Conservation (phyloP, 2,888 invertebrate species). For the Sthenelais limicola region DNA sequence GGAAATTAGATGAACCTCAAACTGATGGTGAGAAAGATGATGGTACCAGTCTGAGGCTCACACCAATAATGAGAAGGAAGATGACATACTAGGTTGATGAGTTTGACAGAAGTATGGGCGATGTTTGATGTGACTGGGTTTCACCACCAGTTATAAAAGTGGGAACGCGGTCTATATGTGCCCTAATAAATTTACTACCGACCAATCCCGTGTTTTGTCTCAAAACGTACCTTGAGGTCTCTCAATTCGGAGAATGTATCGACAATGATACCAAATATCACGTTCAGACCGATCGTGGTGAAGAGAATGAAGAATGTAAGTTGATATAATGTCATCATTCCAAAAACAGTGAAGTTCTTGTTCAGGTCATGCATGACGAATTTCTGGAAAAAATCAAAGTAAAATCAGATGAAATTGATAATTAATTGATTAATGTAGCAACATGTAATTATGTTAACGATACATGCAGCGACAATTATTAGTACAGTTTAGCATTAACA, state of each 20-base stretch:
- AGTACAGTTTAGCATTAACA: not conserved
- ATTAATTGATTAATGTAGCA: not conserved
- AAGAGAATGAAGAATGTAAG: constrained; percentile 44
- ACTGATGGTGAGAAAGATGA: too few species aligned
- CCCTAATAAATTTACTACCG: too few species aligned
- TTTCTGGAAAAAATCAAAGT: not conserved
- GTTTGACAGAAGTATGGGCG: too few species aligned
- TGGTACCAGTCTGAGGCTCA: too few species aligned
- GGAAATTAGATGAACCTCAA: too few species aligned
- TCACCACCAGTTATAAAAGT: too few species aligned
- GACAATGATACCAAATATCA: constrained; percentile 44
- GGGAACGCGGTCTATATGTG: too few species aligned
- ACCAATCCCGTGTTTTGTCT: too few species aligned
- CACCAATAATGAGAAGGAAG: too few species aligned
- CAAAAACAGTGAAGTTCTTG: constrained; percentile 18
- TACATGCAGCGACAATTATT: not conserved
- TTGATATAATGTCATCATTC: constrained; percentile 34
- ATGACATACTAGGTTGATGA: too few species aligned
- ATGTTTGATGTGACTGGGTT: too few species aligned
- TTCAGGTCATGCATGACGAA: not conserved
- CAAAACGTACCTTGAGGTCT: constrained; percentile 41
- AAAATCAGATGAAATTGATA: not conserved
- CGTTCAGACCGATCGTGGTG: constrained; percentile 43
- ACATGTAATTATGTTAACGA: not conserved
- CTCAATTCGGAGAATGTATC: constrained; percentile 44